These are phyloP conservation scores for Microcebus murinus DNA, from an alignment of 2,113 vertebrate genomes.

Conservation along the genomic window DNA sequence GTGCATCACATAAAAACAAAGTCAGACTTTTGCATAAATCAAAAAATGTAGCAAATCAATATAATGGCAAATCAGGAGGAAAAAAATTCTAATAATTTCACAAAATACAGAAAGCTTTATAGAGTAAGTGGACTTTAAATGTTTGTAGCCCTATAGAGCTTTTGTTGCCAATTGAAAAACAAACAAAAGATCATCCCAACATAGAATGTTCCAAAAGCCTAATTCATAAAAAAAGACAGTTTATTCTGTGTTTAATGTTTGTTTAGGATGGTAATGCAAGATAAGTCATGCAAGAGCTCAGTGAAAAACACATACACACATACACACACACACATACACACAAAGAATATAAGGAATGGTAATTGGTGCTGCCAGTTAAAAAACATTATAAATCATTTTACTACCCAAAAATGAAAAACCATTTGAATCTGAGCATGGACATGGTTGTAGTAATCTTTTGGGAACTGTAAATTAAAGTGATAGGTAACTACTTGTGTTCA, in stretches of 20 bases:
- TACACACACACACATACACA: conserved; percentile 55
- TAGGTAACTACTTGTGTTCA: conserved; percentile 47
- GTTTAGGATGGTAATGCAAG: conserved; percentile 89
- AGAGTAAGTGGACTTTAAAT: neutral
- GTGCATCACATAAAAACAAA: conserved; percentile 48
- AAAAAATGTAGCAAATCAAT: conserved; percentile 34
- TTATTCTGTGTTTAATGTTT: conserved; percentile 85
- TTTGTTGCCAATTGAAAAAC: conserved; percentile 41
- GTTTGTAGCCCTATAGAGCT: neutral
- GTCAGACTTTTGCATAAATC: conserved; percentile 21
- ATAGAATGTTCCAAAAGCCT: neutral
- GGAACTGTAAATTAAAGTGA: conserved; percentile 72
- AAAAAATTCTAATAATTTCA: conserved; percentile 1
- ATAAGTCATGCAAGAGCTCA: conserved; percentile 89
- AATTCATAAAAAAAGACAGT: conserved; percentile 30
- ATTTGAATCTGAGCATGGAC: conserved; percentile 78
- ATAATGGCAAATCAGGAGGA: conserved; percentile 31
- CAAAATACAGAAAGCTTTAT: neutral
- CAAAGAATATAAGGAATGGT: conserved; percentile 83
- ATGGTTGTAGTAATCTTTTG: conserved; percentile 73
- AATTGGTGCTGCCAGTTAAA: conserved; percentile 82
- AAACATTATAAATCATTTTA: conserved; percentile 76
- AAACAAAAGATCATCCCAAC: neutral
- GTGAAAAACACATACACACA: conserved; percentile 74
- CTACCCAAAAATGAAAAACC: conserved; percentile 79